Evolutionary conservation across 2,888 invertebrate species (phyloP), one percentile per base, ranked within the genome.

Genomic region (Carcina quercana): DNA sequence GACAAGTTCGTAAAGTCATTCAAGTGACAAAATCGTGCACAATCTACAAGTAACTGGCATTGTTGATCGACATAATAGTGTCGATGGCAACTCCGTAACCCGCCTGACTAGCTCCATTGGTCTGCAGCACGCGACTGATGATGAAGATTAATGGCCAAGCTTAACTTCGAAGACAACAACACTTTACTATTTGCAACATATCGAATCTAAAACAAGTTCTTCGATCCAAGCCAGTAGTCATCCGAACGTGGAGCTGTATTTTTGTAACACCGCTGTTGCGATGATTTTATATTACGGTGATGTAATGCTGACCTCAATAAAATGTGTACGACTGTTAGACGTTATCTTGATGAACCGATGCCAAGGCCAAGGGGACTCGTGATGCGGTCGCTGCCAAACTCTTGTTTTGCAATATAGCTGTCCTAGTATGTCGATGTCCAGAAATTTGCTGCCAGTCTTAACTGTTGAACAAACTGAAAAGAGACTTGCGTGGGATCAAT

Each of bases 341-440:
- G 35, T 42, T 49, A 50, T 55, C 50, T 51, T 48, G 47, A 55
- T 50, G 50, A 58, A 57, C 53, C 47, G 48, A 49, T 50, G 42
- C 44, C 67, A 68, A 68, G 67, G 68, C 43, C 53, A 58, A 53
- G 47, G n/a, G 8, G n/a, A 10, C 20, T 3, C 10, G n/a, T n/a
- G n/a, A n/a, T n/a, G n/a, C n/a, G n/a, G n/a, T n/a, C n/a, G n/a
- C n/a, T n/a, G n/a, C n/a, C n/a, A n/a, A n/a, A n/a, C n/a, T n/a
- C n/a, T n/a, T n/a, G n/a, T n/a, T n/a, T n/a, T n/a, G n/a, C n/a
- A n/a, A n/a, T n/a, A n/a, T n/a, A n/a, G n/a, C n/a, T n/a, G n/a
- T n/a, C n/a, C n/a, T n/a, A n/a, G n/a, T n/a, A n/a, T n/a, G n/a
- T n/a, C n/a, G n/a, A n/a, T n/a, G n/a, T n/a, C n/a, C n/a, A n/a